phyloP scores from a whole-genome alignment of 2,797 vertebrate species.

The Dermochelys coriacea region DNA sequence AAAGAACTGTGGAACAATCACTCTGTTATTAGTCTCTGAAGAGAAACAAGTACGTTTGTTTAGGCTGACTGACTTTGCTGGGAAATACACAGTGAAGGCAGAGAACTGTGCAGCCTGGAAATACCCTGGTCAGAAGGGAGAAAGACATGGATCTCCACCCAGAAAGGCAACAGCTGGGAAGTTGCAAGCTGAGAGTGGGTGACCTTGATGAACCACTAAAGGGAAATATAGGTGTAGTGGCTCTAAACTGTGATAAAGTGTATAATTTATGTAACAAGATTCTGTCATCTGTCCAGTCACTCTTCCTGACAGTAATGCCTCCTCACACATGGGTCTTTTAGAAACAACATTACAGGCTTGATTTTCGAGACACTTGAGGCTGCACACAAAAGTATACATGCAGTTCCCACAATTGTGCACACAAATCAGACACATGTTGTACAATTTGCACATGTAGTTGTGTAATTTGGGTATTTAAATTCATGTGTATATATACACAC shows the following conservation, averaged over 20 bases:
- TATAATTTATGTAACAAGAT: neutral
- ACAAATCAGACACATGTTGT: neutral
- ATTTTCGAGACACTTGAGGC: conserved; percentile 1
- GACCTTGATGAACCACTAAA: neutral
- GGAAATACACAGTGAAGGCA: neutral
- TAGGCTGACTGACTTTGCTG: neutral
- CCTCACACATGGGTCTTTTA: neutral
- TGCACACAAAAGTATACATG: neutral
- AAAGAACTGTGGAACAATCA: neutral
- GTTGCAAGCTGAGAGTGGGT: neutral
- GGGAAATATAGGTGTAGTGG: neutral
- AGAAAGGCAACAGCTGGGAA: neutral
- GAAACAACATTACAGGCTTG: neutral
- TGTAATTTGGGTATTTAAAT: neutral
- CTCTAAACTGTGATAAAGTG: neutral
- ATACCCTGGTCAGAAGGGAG: neutral
- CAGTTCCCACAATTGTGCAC: neutral
- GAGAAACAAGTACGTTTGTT: too few species aligned
- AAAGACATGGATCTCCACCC: neutral
- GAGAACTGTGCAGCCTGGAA: neutral
- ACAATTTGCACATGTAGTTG: neutral
- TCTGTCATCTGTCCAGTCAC: neutral
- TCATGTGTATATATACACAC: neutral
- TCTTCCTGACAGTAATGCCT: neutral
- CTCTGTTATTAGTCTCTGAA: neutral